These are phyloP conservation scores for Hydropsyche betteni DNA, from an alignment of 2,888 invertebrate genomes.

Conservation along the genomic window DNA sequence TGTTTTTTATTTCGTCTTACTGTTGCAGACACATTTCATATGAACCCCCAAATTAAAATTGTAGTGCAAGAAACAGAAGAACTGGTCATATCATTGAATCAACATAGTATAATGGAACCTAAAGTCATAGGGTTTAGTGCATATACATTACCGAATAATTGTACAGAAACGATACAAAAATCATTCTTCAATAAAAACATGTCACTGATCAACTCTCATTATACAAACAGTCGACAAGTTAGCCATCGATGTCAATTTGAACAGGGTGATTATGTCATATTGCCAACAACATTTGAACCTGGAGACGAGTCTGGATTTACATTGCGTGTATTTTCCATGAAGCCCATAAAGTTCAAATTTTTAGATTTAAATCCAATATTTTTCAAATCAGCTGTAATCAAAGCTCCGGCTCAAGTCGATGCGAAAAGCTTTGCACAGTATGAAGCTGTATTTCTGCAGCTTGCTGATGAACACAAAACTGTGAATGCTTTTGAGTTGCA, in stretches of 20 bases:
- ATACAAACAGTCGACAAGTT: slow-evolving; percentile 91
- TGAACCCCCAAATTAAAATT: slow-evolving; percentile 89
- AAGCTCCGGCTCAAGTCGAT: slow-evolving; percentile 75
- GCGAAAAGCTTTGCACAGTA: slow-evolving; percentile 84
- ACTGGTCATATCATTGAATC: slow-evolving; percentile 85
- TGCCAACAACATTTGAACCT: slow-evolving; percentile 92
- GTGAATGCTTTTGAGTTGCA: slow-evolving; percentile 92
- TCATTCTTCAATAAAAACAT: slow-evolving; percentile 87
- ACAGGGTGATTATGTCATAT: slow-evolving; percentile 82
- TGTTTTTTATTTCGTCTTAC: neutral
- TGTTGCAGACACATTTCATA: slow-evolving; percentile 83
- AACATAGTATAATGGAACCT: slow-evolving; percentile 91
- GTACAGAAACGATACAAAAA: slow-evolving; percentile 79
- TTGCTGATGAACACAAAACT: slow-evolving; percentile 90
- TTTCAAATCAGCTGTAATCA: slow-evolving; percentile 78
- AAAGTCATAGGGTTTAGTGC: slow-evolving; percentile 93
- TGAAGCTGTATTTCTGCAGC: slow-evolving; percentile 87
- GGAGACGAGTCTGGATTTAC: slow-evolving; percentile 91
- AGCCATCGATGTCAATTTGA: slow-evolving; percentile 81
- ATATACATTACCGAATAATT: slow-evolving; percentile 76
- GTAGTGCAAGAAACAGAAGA: slow-evolving; percentile 82
- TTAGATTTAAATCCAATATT: slow-evolving; percentile 74
- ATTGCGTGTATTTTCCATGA: slow-evolving; percentile 80
- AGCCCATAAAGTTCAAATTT: slow-evolving; percentile 78
- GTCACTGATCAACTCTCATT: slow-evolving; percentile 87